Evolutionary conservation across 2,113 vertebrate species (phyloP), one percentile per base, ranked within the genome.

Genomic region (Poeciliopsis retropinna): DNA sequence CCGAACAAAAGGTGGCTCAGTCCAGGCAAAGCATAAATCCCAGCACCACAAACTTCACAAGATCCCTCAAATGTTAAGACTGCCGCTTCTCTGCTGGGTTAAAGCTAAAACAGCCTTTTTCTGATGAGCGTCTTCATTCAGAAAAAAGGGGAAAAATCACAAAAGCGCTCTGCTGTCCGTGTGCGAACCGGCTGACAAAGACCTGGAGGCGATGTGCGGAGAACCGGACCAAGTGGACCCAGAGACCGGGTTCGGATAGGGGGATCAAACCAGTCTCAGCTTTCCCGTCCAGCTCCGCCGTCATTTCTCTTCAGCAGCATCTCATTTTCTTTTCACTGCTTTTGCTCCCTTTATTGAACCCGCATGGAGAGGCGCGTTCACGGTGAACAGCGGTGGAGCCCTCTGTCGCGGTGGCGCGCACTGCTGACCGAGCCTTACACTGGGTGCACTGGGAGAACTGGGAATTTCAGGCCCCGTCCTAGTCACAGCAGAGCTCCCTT

Each of bases 291-390:
- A 10, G 65, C 12, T 9, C 0, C 47, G 15, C 70, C 27, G 61
- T 64, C 71, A 57, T 68, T 69, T 81, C 44, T 62, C 57, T 69
- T 70, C 67, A 67, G 32, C 67, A 62, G 72, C 73, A 61, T 77
- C 72, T 74, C 66, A 37, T 74, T 74, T 78, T 41, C 34, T 60
- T 63, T 68, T 57, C 61, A 29, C 70, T 60, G 62, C 60, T 72
- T 79, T 64, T 15, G n/a, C 44, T 76, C 65, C 84, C 87, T 41
- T 88, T 81, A 88, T 85, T 70, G 51, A 74, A 70, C 87, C 51
- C 86, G 89, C 89, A 90, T 85, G 87, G 71, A 81, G 41, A 78
- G 17, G 89, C 90, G 89, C 90, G 89, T 77, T 74, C 89, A 79
- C 87, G 73, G 4, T 17, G 57, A 60, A 28, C 74, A 72, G 64